Percentiles rank a stretch among this genome's conserved stretches.
Conservation (phyloP, 37 sponge, comb jelly and placozoan species). For the Crambe crambe region DNA sequence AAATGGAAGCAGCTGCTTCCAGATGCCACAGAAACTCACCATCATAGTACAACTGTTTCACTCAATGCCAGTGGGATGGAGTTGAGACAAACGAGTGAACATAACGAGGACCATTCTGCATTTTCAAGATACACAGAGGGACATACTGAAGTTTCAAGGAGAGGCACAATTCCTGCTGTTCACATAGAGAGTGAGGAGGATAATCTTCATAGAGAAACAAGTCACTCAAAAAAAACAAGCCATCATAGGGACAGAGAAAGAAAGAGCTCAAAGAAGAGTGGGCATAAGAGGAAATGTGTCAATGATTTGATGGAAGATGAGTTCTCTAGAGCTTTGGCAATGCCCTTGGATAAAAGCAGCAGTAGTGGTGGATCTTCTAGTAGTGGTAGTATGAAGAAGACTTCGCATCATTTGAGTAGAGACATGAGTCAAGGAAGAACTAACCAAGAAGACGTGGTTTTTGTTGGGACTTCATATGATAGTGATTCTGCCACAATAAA, state of each 20-base stretch:
- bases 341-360: background rate
- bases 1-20: slow-evolving; percentile 67
- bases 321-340: slow-evolving; percentile 12
- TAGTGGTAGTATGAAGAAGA: background rate
- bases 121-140: background rate
- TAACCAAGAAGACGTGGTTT: background rate
- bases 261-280: background rate
- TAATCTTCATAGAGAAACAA: background rate
- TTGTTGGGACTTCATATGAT: background rate
- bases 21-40: background rate
- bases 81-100: background rate
- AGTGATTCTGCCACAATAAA: background rate
- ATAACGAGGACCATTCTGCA: background rate
- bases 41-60: background rate
- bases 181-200: slow-evolving; percentile 1
- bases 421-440: background rate
- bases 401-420: background rate
- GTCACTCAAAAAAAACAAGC: background rate
- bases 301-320: background rate
- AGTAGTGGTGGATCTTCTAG: background rate
- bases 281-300: background rate
- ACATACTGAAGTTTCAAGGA: background rate
- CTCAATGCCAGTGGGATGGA: background rate
- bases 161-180: background rate
- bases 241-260: background rate